Percentiles rank a stretch among this genome's conserved stretches.
These are phyloP conservation scores for Mus pahari DNA, from an alignment of 2,113 vertebrate genomes.

Conservation along the genomic window DNA sequence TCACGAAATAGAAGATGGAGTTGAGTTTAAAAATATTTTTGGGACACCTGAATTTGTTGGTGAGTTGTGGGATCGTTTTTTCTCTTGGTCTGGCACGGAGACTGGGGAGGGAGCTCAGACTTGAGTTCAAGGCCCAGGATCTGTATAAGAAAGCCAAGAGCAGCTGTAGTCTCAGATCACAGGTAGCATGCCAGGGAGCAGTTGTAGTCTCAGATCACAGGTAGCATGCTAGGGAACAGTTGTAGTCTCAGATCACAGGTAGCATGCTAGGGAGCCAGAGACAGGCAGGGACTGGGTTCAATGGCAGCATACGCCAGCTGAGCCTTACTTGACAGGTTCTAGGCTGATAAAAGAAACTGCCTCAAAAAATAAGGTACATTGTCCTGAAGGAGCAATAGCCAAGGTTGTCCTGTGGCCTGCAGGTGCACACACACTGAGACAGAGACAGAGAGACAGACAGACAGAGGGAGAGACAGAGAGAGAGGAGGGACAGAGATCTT, in stretches of 20 bases:
- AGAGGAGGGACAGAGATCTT: background rate
- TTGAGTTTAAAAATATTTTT: slow-evolving; percentile 98
- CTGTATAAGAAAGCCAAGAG: background rate
- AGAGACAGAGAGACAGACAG: background rate
- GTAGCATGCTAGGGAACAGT: too few relatives aligned
- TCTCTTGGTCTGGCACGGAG: background rate
- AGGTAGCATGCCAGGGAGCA: too few relatives aligned
- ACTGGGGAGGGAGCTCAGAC: background rate
- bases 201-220: too few relatives aligned
- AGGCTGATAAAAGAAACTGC: background rate
- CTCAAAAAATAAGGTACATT: background rate
- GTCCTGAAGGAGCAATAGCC: background rate
- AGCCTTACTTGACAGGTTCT: background rate
- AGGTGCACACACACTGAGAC: background rate
- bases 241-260: too few relatives aligned
- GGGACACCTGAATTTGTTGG: slow-evolving; percentile 99
- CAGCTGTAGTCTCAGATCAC: too few relatives aligned
- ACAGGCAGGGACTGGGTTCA: background rate
- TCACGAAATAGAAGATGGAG: slow-evolving; percentile 95
- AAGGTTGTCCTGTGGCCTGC: background rate
- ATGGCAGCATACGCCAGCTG: background rate
- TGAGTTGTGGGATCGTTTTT: slow-evolving; percentile 82
- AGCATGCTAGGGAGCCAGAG: too few relatives aligned
- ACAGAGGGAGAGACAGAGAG: background rate
- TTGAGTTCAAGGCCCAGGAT: too few relatives aligned